Evolutionary conservation across 2,888 invertebrate genomes (phyloP).

Genomic region (Trichogramma evanescens): DNA sequence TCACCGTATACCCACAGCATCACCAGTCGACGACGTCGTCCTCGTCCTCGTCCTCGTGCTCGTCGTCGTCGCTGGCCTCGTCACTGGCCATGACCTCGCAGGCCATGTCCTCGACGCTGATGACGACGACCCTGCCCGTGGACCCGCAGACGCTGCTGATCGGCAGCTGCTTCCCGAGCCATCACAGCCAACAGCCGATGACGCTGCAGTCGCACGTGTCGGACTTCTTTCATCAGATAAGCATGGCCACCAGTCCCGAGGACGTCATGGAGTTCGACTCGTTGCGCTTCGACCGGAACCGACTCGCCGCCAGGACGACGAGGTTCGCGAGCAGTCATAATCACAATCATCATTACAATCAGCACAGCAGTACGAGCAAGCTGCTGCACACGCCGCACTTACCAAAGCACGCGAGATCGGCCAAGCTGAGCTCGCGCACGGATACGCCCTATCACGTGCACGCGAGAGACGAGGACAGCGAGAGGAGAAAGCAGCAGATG

Average conservation of each 20-base stretch:
- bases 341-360: too few species aligned
- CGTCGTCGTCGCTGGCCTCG: background rate
- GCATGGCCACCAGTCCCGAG: constrained; percentile 44
- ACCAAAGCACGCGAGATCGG: constrained; percentile 38
- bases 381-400: constrained; percentile 22
- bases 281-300: constrained; percentile 26
- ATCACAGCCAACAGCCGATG: background rate
- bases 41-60: background rate
- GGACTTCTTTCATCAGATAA: constrained; percentile 44
- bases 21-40: constrained; percentile 3
- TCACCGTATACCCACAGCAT: constrained; percentile 33
- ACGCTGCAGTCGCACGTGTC: constrained; percentile 41
- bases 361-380: constrained; percentile 11
- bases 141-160: constrained; percentile 2
- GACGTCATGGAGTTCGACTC: constrained; percentile 44
- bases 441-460: constrained; percentile 37
- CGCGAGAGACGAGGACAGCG: background rate
- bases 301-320: background rate
- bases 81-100: background rate
- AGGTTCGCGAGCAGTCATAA: too few species aligned
- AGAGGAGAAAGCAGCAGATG: constrained; percentile 30
- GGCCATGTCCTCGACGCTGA: too few species aligned
- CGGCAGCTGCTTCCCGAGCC: background rate
- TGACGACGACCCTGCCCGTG: constrained; percentile 5
- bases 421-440: constrained; percentile 37